These are phyloP conservation scores for Gallinago stenura DNA, from an alignment of 2,797 vertebrate genomes.

Conservation along the genomic window DNA sequence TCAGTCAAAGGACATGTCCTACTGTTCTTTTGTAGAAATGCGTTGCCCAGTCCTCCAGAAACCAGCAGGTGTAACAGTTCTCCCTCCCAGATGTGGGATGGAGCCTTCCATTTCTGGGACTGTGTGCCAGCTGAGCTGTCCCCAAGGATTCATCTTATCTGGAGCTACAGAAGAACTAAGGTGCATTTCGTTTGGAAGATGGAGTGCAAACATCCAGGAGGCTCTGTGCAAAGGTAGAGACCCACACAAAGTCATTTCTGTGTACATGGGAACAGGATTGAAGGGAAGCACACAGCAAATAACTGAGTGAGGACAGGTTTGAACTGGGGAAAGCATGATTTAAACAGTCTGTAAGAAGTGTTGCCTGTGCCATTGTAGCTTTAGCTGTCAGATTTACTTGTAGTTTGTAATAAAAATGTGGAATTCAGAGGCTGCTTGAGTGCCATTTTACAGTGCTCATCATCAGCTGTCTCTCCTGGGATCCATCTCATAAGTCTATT, in stretches of 20 bases:
- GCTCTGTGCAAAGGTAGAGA: constrained; percentile 89
- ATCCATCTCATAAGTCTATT: background rate
- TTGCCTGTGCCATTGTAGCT: background rate
- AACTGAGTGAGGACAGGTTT: background rate
- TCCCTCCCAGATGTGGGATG: constrained; percentile 86
- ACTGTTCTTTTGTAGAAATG: constrained; percentile 81
- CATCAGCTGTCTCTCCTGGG: background rate
- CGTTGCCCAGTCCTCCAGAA: constrained; percentile 84
- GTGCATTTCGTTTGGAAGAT: constrained; percentile 89
- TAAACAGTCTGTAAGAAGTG: background rate
- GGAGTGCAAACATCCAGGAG: constrained; percentile 86
- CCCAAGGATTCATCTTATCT: constrained; percentile 85
- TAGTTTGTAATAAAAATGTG: background rate
- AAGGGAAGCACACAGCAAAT: background rate
- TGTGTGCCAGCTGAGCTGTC: constrained; percentile 88
- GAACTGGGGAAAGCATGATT: background rate
- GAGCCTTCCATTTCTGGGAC: constrained; percentile 81
- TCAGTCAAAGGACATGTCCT: background rate
- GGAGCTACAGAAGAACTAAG: constrained; percentile 84
- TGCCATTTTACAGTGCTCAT: background rate
- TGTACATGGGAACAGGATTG: background rate
- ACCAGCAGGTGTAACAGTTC: constrained; percentile 81
- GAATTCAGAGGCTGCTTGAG: background rate
- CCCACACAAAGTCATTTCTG: background rate
- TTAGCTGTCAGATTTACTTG: background rate